phyloP scores from a whole-genome alignment of 2,797 vertebrate species.

The Gymnothorax javanicus region DNA sequence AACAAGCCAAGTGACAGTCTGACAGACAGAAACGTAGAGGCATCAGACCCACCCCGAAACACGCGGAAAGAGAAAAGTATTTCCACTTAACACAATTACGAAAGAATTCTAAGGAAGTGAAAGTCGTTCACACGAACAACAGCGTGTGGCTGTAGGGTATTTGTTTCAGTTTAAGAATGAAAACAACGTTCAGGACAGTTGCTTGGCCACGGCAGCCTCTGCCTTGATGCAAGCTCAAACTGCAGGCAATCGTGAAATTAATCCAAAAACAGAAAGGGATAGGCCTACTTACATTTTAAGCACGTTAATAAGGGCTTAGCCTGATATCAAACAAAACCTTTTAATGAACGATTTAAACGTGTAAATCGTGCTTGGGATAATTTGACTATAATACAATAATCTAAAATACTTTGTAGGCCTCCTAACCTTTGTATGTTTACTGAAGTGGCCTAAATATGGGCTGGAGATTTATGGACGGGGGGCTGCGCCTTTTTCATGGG shows the following conservation, averaged over 20 bases:
- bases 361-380: background rate
- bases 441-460: background rate
- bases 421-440: background rate
- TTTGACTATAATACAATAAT: background rate
- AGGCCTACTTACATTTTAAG: background rate
- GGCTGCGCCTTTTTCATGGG: too few relatives aligned
- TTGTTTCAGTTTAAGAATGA: constrained; percentile 28
- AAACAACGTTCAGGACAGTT: constrained; percentile 16
- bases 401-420: background rate
- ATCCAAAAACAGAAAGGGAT: background rate
- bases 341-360: background rate
- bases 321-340: background rate
- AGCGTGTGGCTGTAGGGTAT: constrained; percentile 39
- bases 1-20: background rate
- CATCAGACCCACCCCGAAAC: constrained; percentile 33
- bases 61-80: constrained; percentile 32
- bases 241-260: background rate
- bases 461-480: too few relatives aligned
- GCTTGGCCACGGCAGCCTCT: constrained; percentile 14
- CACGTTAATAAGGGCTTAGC: background rate
- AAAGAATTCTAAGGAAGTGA: constrained; percentile 73
- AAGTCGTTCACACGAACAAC: constrained; percentile 61
- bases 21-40: background rate
- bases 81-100: constrained; percentile 57
- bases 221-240: background rate